phyloP scores from a whole-genome alignment of 2,797 vertebrate species.

The Chaetodon trifasciatus region DNA sequence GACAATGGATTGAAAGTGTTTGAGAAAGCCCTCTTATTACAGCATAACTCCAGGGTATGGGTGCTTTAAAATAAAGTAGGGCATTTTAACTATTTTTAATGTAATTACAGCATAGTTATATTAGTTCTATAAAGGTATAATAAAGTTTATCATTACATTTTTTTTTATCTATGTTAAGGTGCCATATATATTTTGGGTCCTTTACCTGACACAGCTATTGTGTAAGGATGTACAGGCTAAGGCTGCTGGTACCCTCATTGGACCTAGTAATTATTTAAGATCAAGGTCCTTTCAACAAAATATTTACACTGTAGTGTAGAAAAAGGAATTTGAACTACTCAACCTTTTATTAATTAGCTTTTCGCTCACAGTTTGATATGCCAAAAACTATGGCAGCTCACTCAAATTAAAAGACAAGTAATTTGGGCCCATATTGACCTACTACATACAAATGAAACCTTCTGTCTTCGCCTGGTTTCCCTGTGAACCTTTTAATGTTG shows the following conservation, averaged over 20 bases:
- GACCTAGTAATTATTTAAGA: neutral
- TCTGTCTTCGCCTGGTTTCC: conserved; percentile 4
- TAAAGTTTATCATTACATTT: neutral
- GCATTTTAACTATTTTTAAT: neutral
- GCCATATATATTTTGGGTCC: neutral
- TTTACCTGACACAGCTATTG: neutral
- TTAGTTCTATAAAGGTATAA: neutral
- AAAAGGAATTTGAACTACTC: neutral
- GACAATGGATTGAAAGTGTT: neutral
- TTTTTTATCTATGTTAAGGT: neutral
- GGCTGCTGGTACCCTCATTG: neutral
- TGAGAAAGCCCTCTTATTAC: neutral
- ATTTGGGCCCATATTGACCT: conserved; percentile 11
- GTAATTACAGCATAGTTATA: neutral
- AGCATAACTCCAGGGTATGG: neutral
- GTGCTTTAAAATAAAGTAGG: neutral
- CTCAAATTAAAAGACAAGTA: conserved; percentile 8
- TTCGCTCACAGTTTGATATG: neutral
- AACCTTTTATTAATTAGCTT: neutral
- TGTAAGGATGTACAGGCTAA: neutral
- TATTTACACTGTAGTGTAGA: neutral
- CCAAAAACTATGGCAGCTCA: conserved; percentile 1
- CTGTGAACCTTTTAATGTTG: conserved; percentile 24
- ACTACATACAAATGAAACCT: conserved; percentile 10
- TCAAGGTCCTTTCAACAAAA: neutral